A percentile compares a stretch with the other conserved stretches of the same genome.
Evolutionary conservation across 2,797 vertebrate genomes (phyloP).

Genomic region (Ibycter americanus): DNA sequence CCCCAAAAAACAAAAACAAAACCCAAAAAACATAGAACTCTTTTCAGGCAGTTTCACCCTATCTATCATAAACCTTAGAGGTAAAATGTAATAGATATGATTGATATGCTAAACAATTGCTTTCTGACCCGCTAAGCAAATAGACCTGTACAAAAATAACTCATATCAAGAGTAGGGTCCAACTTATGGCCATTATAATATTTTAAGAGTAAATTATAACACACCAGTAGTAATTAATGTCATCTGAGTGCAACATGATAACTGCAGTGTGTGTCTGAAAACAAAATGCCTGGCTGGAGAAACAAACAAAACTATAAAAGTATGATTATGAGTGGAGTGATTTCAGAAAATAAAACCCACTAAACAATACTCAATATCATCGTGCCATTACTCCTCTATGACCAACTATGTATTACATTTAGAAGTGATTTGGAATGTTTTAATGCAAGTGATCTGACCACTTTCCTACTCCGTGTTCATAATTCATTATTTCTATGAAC

Average conservation of each 20-base stretch:
- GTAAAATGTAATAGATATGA: not conserved
- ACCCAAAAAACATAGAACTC: not conserved
- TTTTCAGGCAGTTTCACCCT: not conserved
- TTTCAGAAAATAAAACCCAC: not conserved
- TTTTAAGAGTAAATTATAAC: not conserved
- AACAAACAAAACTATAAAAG: not conserved
- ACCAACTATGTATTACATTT: not conserved
- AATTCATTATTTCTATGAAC: not conserved
- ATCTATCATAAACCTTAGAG: not conserved
- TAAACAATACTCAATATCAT: not conserved
- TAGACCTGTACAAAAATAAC: not conserved
- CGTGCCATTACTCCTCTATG: not conserved
- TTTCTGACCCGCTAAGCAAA: conserved; percentile 1
- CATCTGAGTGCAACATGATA: not conserved
- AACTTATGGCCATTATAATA: not conserved
- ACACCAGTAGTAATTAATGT: not conserved
- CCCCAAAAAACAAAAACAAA: too few relatives aligned
- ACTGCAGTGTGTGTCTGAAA: not conserved
- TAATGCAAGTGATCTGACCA: not conserved
- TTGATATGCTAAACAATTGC: not conserved
- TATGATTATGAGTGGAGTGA: not conserved
- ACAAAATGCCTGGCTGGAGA: not conserved
- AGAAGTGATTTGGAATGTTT: not conserved
- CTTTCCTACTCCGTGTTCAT: not conserved
- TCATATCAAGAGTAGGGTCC: not conserved